These are phyloP conservation scores for Laothoe populi DNA, from an alignment of 2,888 invertebrate genomes.

Conservation along the genomic window DNA sequence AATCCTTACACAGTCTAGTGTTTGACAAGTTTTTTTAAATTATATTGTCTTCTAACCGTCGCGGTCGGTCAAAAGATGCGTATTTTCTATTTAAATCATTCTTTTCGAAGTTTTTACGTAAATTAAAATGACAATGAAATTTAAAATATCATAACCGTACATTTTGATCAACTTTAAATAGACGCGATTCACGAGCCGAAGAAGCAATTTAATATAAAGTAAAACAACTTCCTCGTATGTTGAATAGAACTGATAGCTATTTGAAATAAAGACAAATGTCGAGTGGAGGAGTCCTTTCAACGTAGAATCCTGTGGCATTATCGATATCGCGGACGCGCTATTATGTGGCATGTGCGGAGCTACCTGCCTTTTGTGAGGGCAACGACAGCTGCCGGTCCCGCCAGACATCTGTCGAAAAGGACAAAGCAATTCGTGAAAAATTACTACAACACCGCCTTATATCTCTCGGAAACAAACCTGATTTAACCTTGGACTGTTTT, in stretches of 20 bases:
- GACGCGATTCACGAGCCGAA: not conserved
- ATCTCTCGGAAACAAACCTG: not conserved
- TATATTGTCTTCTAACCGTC: no score
- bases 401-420: conserved; percentile 28
- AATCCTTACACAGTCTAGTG: no score
- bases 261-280: conserved; percentile 4
- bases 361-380: conserved; percentile 52
- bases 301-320: conserved; percentile 32
- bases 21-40: no score
- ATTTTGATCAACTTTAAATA: not conserved
- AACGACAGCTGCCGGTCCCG: conserved; percentile 49
- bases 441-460: conserved; percentile 12
- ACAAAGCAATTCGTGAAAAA: conserved; percentile 44
- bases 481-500: not conserved
- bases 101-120: no score
- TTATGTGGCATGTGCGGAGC: conserved; percentile 37
- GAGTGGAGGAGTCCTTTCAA: conserved; percentile 29
- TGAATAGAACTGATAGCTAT: conserved; percentile 3
- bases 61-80: no score
- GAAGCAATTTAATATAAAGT: not conserved
- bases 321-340: conserved; percentile 29
- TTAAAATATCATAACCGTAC: no score
- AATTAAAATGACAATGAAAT: no score
- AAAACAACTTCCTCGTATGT: not conserved
- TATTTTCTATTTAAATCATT: no score